These are phyloP conservation scores for Indicator indicator DNA, from an alignment of 2,113 vertebrate species.

Conservation along the genomic window DNA sequence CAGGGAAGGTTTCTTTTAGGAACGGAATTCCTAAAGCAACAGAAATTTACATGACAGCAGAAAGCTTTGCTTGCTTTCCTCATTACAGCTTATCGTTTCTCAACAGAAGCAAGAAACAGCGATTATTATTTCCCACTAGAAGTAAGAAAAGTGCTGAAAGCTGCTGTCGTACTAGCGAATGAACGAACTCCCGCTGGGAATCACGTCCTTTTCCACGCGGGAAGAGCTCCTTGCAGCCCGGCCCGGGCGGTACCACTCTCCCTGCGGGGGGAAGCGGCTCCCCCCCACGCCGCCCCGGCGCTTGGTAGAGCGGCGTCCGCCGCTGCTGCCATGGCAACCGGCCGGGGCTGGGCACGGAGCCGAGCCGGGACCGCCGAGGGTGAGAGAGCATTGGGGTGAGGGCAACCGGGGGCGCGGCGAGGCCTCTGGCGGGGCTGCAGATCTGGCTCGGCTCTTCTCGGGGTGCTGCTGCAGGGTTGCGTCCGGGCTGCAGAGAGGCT, in stretches of 20 bases:
- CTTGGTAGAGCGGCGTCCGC: background rate
- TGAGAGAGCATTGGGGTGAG: background rate
- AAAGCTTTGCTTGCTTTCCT: background rate
- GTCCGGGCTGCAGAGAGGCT: background rate
- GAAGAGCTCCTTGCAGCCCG: no score
- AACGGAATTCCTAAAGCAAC: background rate
- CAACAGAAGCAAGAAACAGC: background rate
- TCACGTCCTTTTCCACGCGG: no score
- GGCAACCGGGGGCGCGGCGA: no score
- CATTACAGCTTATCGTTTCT: rapidly evolving
- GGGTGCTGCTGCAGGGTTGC: no score
- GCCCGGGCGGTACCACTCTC: background rate
- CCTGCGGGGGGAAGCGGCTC: no score
- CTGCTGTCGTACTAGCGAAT: rapidly evolving
- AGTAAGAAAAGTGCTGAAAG: background rate
- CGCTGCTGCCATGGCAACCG: background rate
- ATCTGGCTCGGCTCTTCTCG: background rate
- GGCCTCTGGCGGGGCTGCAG: no score
- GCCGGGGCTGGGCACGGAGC: background rate
- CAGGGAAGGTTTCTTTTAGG: rapidly evolving
- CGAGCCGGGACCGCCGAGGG: background rate
- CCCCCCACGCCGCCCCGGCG: background rate
- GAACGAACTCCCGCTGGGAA: no score
- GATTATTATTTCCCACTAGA: background rate
- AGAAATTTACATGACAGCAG: rapidly evolving